Evolutionary conservation across 2,113 vertebrate species (phyloP), one percentile per base, ranked within the genome.

Genomic region (Platichthys flesus): DNA sequence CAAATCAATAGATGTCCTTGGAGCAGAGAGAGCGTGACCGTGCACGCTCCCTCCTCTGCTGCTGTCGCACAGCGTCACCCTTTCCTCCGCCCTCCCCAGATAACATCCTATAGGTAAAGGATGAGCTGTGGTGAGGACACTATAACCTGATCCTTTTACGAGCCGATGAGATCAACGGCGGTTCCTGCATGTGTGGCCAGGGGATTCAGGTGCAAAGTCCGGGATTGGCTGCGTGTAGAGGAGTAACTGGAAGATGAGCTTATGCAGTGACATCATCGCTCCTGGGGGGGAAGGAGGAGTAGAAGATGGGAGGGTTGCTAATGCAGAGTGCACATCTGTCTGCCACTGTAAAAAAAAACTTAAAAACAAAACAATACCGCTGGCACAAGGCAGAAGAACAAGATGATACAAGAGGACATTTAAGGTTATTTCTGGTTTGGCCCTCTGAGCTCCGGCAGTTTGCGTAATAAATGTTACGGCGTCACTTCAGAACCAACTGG

Each of bases 1-100:
- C 83, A 85, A 79, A 89, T 86, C 87, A 85, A 88, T 75, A 82
- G 56, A 80, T 71, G 82, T 73, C 84, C 68, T 16, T 58, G 51
- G 63, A 74, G 72, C 79, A 59, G 64, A 2, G 9, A 57, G 37
- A 67, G 60, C 18, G n/a, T 64, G 35, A 67, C 69, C 2, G 23
- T 26, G 51, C 15, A 16, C 5, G 37, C 2, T 28, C 28, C 20
- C 45, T 52, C 60, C 9, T 12, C 21, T 3, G 4, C 64, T n/a
- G 35, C 60, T 18, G 62, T 45, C 1, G 21, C 52, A 76, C 24
- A 40, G 20, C 63, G 54, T 51, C 60, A 42, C 47, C 18, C 15
- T 7, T 52, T 67, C 54, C 61, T 70, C 60, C 12, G 4, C 35
- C 42, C n/a, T 15, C 61, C 7, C 2, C 42, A 21, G 28, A 51